These are phyloP conservation scores for Apostichopus japonicus DNA, from an alignment of 35 echinoderm and acorn worm species.

Conservation along the genomic window DNA sequence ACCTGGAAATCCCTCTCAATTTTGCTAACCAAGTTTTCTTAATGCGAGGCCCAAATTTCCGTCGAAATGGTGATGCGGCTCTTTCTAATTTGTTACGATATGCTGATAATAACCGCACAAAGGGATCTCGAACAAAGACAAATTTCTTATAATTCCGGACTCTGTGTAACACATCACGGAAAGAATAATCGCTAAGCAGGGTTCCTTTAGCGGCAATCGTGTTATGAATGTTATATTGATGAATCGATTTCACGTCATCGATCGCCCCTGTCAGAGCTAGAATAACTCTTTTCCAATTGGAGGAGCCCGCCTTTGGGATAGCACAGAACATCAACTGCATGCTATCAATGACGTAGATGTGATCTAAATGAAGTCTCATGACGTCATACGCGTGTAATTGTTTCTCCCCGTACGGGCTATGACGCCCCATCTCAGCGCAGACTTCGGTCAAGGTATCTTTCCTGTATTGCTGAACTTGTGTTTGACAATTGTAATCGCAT, in stretches of 20 bases:
- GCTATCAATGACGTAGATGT: constrained; percentile 53
- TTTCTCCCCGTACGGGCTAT: constrained; percentile 28
- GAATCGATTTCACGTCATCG: background rate
- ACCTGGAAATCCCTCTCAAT: background rate
- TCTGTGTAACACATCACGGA: constrained; percentile 35
- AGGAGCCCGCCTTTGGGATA: constrained; percentile 59
- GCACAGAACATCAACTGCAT: constrained; percentile 57
- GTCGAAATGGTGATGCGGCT: constrained; percentile 58
- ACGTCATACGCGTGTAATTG: constrained; percentile 30
- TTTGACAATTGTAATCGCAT: constrained; percentile 39
- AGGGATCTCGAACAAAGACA: constrained; percentile 64
- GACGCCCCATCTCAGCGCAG: constrained; percentile 26
- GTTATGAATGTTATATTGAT: constrained; percentile 21
- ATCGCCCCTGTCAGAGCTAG: constrained; percentile 26
- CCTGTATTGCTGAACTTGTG: constrained; percentile 20
- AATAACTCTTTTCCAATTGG: constrained; percentile 63
- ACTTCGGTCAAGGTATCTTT: background rate
- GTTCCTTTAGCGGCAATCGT: background rate
- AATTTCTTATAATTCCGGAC: constrained; percentile 63
- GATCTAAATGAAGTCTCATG: constrained; percentile 4
- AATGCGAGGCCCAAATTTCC: constrained; percentile 52
- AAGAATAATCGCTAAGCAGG: constrained; percentile 42
- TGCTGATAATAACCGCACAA: constrained; percentile 60
- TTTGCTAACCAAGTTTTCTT: background rate
- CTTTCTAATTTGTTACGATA: constrained; percentile 65